Base-by-base conservation (phyloP, 1,140 invertebrate genomes). In the Sycobia sp. region DNA sequence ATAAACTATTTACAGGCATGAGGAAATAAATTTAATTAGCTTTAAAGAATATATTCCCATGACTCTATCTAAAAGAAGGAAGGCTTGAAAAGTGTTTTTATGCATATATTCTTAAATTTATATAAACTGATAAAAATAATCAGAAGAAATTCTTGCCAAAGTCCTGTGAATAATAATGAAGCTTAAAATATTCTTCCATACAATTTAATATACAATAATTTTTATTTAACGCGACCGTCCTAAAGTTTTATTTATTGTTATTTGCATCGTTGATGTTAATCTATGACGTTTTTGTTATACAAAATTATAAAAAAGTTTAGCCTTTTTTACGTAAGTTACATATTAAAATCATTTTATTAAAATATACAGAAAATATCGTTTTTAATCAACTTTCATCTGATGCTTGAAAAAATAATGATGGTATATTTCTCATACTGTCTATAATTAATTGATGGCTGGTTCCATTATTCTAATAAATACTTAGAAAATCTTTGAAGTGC, bases 161-260 rank as follows among this genome's bases (percentile, higher is more conserved):
- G 32, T 38, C 3, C 13, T 44, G n/a, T 18, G 18, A 29, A 14
- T 44, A 13, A 47, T 7, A 36, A 61, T 54, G 54, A 22, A 65
- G 27, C 44, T 62, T 22, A 50, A 27, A 43, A 22, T 29, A 39
- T 53, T 66, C 20, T 57, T 43, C 58, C 43, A 13, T 64, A 55
- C 44, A 63, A 70, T 57, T 68, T 56, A 64, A 54, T 65, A 57
- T 53, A 56, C 22, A 53, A 53, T 44, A 58, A 62, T 16, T 71
- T 72, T 67, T 38, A 50, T 73, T 73, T 62, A 34, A 32, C 46
- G 55, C 43, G 65, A 67, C 68, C 71, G 70, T 73, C 68, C 71
- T 71, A 34, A 70, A 58, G 55, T 47, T 67, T 70, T 67, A 70
- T 60, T 71, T 66, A 32, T 53, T 57, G 41, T 53, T 61, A 38